Conservation (phyloP, 2,888 invertebrate species). For the Xestia xanthographa region DNA sequence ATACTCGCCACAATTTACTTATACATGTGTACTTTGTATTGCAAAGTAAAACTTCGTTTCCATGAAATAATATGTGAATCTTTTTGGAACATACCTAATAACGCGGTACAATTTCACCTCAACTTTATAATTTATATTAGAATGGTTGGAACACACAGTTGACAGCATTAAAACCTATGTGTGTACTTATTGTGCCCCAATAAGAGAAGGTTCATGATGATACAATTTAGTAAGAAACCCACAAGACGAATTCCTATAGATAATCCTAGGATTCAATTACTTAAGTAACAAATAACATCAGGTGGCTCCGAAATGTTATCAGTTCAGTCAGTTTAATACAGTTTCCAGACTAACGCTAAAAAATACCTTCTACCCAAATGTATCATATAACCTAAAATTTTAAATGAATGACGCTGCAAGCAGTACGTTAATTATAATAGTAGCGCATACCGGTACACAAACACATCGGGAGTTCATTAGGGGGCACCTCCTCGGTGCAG, state of each 20-base stretch:
- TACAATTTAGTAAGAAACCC: not conserved
- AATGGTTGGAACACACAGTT: not conserved
- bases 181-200: not conserved
- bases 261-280: not conserved
- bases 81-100: not conserved
- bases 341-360: not conserved
- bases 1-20: constrained; percentile 10
- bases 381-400: constrained; percentile 6
- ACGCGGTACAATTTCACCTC: not conserved
- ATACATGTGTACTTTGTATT: constrained; percentile 9
- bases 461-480: constrained; percentile 69
- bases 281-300: not conserved
- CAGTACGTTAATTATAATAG: constrained; percentile 52
- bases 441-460: constrained; percentile 6
- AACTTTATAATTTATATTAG: constrained; percentile 5
- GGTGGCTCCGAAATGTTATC: not conserved
- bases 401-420: constrained; percentile 25
- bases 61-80: not conserved
- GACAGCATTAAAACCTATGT: not conserved
- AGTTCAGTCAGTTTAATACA: not conserved
- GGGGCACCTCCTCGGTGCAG: constrained; percentile 50
- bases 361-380: not conserved
- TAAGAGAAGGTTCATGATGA: not conserved
- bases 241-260: not conserved
- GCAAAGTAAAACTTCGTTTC: not conserved